Evolutionary conservation across 2,888 invertebrate species (phyloP), one percentile per base, ranked within the genome.

Genomic region (Drosophila austrosaltans): DNA sequence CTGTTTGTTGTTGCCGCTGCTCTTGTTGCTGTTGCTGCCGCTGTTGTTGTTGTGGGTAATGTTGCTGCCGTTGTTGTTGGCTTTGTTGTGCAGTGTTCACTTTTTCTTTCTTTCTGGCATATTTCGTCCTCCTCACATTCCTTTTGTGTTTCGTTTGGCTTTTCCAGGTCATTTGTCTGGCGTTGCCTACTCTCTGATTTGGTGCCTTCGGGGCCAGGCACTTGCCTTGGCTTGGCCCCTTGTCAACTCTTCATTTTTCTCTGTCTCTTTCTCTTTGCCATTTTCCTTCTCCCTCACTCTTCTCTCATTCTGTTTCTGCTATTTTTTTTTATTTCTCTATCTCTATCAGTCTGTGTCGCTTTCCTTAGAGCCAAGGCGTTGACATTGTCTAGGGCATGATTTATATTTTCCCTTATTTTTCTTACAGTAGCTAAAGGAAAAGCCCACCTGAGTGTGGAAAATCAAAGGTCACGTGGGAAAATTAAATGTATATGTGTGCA

Each of bases 81-180:
- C 25, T 48, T 68, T 78, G 56, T 71, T 76, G 65, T 72, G 65
- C 67, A 77, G 63, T 57, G 72, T 69, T 75, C 66, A 66, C 67
- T 39, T 70, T 67, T 66, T 16, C 16, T 62, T 36, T 7, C 10
- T 59, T 61, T 39, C 75, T 64, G 71, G 65, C 84, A 79, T 81
- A 73, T 86, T 88, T 75, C 68, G 61, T 75, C 67, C 81, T 71
- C 73, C 68, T 79, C 54, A 54, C 63, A 72, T 72, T 81, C 66
- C 84, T 81, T 82, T 82, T 83, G 75, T 81, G 70, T 65, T 78
- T 87, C 82, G 82, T 75, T 87, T 84, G 83, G 83, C 89, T 89
- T 83, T 83, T 83, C 89, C 83, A 89, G 83, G 83, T 83, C 83
- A 83, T 83, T 83, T 83, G 83, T 74, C 81, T 59, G 77, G 60